These are phyloP conservation scores for Strigops habroptila DNA, from an alignment of 2,113 vertebrate genomes.

Conservation along the genomic window DNA sequence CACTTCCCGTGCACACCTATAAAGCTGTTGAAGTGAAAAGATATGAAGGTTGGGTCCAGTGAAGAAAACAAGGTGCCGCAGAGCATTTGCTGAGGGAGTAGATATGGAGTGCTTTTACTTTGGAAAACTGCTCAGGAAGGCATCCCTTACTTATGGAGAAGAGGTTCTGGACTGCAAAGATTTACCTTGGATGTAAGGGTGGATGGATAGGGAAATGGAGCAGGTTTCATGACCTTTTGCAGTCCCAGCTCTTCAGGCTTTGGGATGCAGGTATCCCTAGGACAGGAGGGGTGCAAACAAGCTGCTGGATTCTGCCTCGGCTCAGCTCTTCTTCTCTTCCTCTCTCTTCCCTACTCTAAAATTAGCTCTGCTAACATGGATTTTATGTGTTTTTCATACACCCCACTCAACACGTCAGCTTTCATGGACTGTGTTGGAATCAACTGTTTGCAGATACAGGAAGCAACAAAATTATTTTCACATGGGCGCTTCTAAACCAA, in stretches of 20 bases:
- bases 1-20: not conserved
- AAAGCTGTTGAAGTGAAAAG: not conserved
- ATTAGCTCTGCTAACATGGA: not conserved
- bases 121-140: not conserved
- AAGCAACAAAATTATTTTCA: not conserved
- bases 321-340: not conserved
- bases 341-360: not conserved
- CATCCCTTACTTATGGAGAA: not conserved
- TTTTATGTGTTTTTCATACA: not conserved
- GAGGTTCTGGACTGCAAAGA: not conserved
- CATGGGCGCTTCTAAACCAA: not conserved
- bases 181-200: not conserved
- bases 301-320: not conserved
- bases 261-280: not conserved
- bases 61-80: not conserved
- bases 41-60: not conserved
- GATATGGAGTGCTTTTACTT: not conserved
- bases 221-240: not conserved
- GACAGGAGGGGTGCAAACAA: not conserved
- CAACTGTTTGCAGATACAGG: not conserved
- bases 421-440: not conserved
- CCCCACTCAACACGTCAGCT: not conserved
- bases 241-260: not conserved
- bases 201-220: not conserved
- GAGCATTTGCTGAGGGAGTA: not conserved